These are phyloP conservation scores for Schizopygopsis malacanthus DNA, from an alignment of 2,797 vertebrate genomes.

Conservation along the genomic window DNA sequence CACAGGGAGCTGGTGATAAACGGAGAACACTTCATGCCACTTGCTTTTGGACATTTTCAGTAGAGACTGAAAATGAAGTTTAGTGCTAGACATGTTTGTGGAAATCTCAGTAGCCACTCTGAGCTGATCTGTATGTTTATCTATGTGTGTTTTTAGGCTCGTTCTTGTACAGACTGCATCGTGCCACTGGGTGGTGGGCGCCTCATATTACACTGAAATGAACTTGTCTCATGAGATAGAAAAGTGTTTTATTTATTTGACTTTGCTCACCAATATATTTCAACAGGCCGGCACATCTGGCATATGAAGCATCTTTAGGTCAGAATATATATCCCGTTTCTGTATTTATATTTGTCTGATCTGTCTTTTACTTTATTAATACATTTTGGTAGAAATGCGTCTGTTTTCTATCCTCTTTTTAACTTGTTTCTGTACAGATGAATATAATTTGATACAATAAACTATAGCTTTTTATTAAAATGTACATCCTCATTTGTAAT, in stretches of 20 bases:
- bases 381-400: not conserved
- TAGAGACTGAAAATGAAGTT: not conserved
- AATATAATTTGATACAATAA: slow-evolving; percentile 33
- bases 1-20: not conserved
- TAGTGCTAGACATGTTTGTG: not conserved
- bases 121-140: not conserved
- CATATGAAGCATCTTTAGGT: not conserved
- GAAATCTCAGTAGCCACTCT: not conserved
- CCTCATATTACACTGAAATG: not conserved
- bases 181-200: not conserved
- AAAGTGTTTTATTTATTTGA: slow-evolving; percentile 5
- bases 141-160: not conserved
- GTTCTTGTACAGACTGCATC: not conserved
- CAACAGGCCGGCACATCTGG: not conserved
- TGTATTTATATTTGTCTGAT: not conserved
- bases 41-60: not conserved
- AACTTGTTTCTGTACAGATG: slow-evolving; percentile 19
- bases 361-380: not conserved
- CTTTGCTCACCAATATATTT: not conserved
- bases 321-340: not conserved
- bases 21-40: not conserved
- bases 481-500: not conserved
- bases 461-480: not conserved
- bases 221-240: not conserved
- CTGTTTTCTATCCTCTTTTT: not conserved